Conservation (phyloP, 2,113 vertebrate species). For the Mormyrus lacerda region DNA sequence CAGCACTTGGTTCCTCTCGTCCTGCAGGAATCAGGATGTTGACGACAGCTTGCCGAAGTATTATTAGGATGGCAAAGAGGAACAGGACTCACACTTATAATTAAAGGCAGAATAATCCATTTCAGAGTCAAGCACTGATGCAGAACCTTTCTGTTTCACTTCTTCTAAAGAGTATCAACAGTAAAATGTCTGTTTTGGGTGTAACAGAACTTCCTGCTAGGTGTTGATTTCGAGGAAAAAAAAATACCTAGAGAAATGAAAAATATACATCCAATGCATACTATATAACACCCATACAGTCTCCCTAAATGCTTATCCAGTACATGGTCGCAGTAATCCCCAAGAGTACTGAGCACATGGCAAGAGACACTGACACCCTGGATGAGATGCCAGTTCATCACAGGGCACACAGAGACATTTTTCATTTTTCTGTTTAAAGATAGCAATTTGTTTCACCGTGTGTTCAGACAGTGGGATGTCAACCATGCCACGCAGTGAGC, state of each 20-base stretch:
- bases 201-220: constrained; percentile 1
- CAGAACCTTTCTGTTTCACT: background rate
- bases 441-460: background rate
- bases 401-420: background rate
- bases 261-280: background rate
- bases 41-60: background rate
- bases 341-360: background rate
- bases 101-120: background rate
- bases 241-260: background rate
- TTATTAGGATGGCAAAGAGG: background rate
- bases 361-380: background rate
- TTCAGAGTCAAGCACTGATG: background rate
- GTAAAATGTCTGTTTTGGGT: background rate
- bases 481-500: background rate
- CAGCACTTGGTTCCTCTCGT: constrained; percentile 93
- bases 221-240: background rate
- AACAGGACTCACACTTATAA: too few relatives aligned
- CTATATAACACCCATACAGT: background rate
- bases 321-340: background rate
- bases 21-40: constrained; percentile 53
- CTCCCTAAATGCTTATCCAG: background rate
- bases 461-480: background rate
- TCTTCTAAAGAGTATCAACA: background rate
- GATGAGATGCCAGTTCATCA: background rate
- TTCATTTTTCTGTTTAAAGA: background rate